Evolutionary conservation across 2,888 invertebrate species (phyloP).

Genomic region (Drosophila greeni): DNA sequence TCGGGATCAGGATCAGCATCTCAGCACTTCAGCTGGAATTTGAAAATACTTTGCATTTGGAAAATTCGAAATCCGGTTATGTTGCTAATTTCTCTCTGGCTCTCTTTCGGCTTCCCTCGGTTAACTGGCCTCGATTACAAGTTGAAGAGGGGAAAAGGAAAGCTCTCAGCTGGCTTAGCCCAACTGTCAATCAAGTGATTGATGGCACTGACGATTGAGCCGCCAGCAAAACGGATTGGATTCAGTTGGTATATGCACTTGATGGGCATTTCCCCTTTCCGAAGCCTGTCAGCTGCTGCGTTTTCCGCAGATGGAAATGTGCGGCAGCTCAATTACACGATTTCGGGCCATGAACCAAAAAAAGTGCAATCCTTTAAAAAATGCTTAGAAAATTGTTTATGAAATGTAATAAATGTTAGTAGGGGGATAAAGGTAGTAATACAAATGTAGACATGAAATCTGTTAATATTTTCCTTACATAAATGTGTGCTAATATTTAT

Average conservation of each 20-base stretch:
- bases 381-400: not conserved
- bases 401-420: accelerated
- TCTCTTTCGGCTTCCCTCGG: constrained; percentile 2
- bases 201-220: constrained; percentile 68
- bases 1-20: constrained; percentile 11
- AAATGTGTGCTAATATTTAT: too few relatives aligned
- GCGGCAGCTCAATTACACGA: constrained; percentile 63
- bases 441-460: too few relatives aligned
- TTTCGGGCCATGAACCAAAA: constrained; percentile 5
- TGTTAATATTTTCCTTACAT: too few relatives aligned
- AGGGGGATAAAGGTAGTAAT: not conserved
- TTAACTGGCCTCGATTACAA: constrained; percentile 61
- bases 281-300: constrained; percentile 50
- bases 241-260: constrained; percentile 10
- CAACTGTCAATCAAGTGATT: constrained; percentile 67
- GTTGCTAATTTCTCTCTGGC: constrained; percentile 56
- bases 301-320: constrained; percentile 56
- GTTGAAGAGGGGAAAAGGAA: constrained; percentile 18
- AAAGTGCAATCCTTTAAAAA: too few relatives aligned
- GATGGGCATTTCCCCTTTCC: not conserved
- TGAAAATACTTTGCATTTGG: constrained; percentile 66
- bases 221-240: constrained; percentile 36
- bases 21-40: constrained; percentile 15
- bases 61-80: constrained; percentile 62
- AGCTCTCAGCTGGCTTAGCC: constrained; percentile 48